Evolutionary conservation across 2,888 invertebrate genomes (phyloP), one percentile per base, ranked within the genome.

Genomic region (Agrotis ipsilon): DNA sequence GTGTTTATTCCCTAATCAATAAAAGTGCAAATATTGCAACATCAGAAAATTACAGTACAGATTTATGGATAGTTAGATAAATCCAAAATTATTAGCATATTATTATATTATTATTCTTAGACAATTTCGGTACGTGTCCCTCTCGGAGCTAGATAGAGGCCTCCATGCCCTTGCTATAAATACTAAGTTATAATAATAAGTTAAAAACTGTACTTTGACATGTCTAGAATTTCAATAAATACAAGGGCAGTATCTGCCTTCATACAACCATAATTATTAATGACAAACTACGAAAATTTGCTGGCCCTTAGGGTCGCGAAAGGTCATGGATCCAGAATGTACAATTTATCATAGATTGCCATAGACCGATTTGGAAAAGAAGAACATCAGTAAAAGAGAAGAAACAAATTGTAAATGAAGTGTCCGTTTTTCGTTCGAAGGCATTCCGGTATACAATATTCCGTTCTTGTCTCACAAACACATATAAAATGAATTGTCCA

Each of bases 1-100:
- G 51, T 59, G 24, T 71, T 71, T 39, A 51, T 69, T 57, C 71
- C 57, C 49, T 51, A 45, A 21, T 58, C 43, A 57, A 55, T 49
- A 27, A 32, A 21, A 49, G n/a, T 54, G 52, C 21, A 54, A 48
- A 57, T 49, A 27, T 18, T n/a, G 27, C 48, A 49, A 11, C 19
- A 21, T 24, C 32, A 39, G 19, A 27, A 71, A 51, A 58, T 32
- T 48, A 21, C 3, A 21, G 43, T 58, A 58, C 24, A 24, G 51
- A 45, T 24, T 39, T 58, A 45, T n/a, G 32, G 45, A 70, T 21
- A 51, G 4, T 21, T 19, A 39, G 18, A 27, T 43, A 55, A 55
- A 19, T 27, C 18, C 14, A 57, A 62, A 39, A 27, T 64, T 32
- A 59, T 49, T 45, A 65, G 19, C 69, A 18, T 27, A n/a, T n/a